These are phyloP conservation scores for Himalopsyche phryganea DNA, from an alignment of 1,140 invertebrate species.

Conservation along the genomic window DNA sequence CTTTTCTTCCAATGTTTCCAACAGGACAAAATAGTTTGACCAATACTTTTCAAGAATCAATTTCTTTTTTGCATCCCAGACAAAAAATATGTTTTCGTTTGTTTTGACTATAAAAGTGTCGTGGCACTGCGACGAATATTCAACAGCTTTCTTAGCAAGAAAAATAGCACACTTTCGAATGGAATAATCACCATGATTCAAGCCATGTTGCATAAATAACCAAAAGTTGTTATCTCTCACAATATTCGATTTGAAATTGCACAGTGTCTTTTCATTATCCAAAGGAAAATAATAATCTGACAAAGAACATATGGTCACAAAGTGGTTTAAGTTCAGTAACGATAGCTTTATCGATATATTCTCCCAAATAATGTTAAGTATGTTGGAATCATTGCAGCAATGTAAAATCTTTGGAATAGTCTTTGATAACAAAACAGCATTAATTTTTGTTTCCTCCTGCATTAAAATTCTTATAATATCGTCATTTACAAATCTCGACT, in stretches of 20 bases:
- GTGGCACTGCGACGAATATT: conserved; percentile 11
- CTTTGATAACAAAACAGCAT: conserved; percentile 17
- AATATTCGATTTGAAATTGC: conserved; percentile 20
- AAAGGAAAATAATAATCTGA: conserved; percentile 30
- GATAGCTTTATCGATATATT: conserved; percentile 13
- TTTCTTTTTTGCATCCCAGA: conserved; percentile 17
- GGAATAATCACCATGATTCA: conserved; percentile 23
- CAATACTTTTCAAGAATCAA: conserved; percentile 28
- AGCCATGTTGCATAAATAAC: conserved; percentile 26
- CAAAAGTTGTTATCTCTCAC: conserved; percentile 30
- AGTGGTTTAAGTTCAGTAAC: conserved; percentile 17
- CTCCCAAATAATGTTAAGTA: conserved; percentile 29
- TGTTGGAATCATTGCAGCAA: conserved; percentile 21
- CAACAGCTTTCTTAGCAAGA: conserved; percentile 26
- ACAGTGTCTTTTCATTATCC: background rate
- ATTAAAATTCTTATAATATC: conserved; percentile 20
- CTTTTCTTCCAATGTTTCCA: conserved; percentile 40
- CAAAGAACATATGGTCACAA: conserved; percentile 21
- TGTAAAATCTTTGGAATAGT: conserved; percentile 30
- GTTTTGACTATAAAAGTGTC: conserved; percentile 3
- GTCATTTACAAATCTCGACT: conserved; percentile 17
- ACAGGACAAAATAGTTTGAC: conserved; percentile 38
- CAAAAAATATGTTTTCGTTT: conserved; percentile 10
- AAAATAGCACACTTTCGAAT: conserved; percentile 31
- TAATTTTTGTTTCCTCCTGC: conserved; percentile 10